phyloP scores from a whole-genome alignment of 2,888 invertebrate genomes.

The Stictocephala bisonia region DNA sequence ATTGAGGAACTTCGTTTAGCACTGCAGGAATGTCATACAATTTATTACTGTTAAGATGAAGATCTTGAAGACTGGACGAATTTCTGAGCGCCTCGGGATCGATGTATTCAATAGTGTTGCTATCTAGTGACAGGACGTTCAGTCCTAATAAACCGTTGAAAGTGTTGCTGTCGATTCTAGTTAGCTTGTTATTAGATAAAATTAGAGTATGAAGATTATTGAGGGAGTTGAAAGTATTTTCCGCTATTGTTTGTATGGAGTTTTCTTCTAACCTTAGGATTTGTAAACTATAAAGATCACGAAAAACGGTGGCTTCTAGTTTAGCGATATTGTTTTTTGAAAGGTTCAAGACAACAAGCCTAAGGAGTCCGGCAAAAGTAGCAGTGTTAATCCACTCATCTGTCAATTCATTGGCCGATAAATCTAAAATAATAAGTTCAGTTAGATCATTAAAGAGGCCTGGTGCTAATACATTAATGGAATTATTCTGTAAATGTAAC shows the following conservation, averaged over 20 bases:
- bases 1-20: conserved; percentile 77
- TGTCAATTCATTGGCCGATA: conserved; percentile 82
- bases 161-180: conserved; percentile 79
- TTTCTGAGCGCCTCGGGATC: conserved; percentile 81
- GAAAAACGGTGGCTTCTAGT: conserved; percentile 80
- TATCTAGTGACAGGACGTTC: conserved; percentile 81
- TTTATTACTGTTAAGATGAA: conserved; percentile 86
- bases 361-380: conserved; percentile 80
- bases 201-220: conserved; percentile 84
- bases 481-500: conserved; percentile 85
- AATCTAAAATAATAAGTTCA: conserved; percentile 79
- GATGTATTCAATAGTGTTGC: conserved; percentile 80
- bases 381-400: conserved; percentile 86
- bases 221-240: conserved; percentile 81
- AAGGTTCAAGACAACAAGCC: conserved; percentile 81
- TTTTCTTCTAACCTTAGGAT: conserved; percentile 84
- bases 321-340: conserved; percentile 81
- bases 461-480: conserved; percentile 82
- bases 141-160: conserved; percentile 81
- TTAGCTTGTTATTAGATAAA: conserved; percentile 83
- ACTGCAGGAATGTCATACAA: conserved; percentile 79
- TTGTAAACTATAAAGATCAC: conserved; percentile 82
- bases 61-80: conserved; percentile 82
- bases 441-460: conserved; percentile 81
- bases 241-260: conserved; percentile 78